Evolutionary conservation across 2,797 vertebrate species (phyloP).

Genomic region (Enteromius argenteus): DNA sequence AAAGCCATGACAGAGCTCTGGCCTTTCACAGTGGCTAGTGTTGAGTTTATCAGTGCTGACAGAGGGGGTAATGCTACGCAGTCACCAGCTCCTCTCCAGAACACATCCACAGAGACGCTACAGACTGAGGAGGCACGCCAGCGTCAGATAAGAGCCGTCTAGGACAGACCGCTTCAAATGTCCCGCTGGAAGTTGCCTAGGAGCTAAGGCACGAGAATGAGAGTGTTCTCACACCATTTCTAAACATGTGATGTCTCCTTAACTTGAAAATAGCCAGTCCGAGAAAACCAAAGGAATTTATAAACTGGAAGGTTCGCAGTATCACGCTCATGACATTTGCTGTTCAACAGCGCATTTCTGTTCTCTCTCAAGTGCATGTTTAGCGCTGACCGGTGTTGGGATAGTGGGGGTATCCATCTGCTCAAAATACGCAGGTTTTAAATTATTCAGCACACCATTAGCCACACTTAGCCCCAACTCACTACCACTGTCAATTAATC

Average conservation of each 20-base stretch:
- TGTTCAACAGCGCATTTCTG: neutral
- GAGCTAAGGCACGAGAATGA: constrained; percentile 7
- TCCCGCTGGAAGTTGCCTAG: constrained; percentile 30
- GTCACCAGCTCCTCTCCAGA: constrained; percentile 63
- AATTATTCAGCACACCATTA: constrained; percentile 87
- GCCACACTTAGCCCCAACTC: constrained; percentile 80
- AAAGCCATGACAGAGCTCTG: constrained; percentile 79
- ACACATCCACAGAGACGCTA: constrained; percentile 51
- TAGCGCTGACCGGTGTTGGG: constrained; percentile 7
- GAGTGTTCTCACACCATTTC: constrained; percentile 16
- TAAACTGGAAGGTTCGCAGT: neutral
- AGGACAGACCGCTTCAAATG: constrained; percentile 16
- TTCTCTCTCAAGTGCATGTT: constrained; percentile 38
- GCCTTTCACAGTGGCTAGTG: constrained; percentile 70
- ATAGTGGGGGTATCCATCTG: constrained; percentile 59
- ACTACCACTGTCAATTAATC: constrained; percentile 80
- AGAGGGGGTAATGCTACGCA: constrained; percentile 71
- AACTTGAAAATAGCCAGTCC: constrained; percentile 36
- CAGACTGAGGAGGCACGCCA: constrained; percentile 48
- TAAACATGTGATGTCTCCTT: constrained; percentile 21
- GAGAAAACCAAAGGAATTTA: constrained; percentile 3
- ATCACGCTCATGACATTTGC: neutral
- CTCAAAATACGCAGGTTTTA: constrained; percentile 62
- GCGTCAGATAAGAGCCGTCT: constrained; percentile 50
- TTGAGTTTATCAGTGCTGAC: constrained; percentile 81